Evolutionary conservation across 2,113 vertebrate genomes (phyloP).

Genomic region (Mormyrus lacerda): DNA sequence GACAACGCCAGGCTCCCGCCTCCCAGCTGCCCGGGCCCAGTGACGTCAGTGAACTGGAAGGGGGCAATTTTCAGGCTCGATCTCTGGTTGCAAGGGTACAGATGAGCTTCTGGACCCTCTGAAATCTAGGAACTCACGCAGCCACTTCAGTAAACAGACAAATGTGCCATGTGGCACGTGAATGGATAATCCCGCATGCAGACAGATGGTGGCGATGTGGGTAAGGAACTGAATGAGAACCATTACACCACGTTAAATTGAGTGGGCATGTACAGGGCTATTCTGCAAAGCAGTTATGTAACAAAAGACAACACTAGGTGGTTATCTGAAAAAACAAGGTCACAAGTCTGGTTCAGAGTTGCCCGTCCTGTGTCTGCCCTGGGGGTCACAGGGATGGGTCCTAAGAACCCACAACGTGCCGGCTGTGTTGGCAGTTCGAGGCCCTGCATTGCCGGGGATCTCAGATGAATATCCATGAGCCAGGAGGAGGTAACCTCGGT

Average conservation of each 20-base stretch:
- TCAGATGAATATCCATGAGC: not conserved
- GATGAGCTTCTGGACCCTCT: not conserved
- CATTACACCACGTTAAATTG: not conserved
- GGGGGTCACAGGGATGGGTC: not conserved
- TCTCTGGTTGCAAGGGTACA: not conserved
- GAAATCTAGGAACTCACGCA: not conserved
- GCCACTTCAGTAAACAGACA: not conserved
- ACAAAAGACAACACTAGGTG: not conserved
- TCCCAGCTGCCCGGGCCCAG: not conserved
- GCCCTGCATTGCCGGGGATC: not conserved
- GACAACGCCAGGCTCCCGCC: not conserved
- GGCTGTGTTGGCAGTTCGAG: not conserved
- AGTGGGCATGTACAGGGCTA: not conserved
- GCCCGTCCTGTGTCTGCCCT: not conserved
- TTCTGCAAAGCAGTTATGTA: not conserved
- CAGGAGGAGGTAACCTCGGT: not conserved
- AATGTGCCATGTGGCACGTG: not conserved
- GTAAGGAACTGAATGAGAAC: not conserved
- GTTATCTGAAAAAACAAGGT: not conserved
- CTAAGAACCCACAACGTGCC: not conserved
- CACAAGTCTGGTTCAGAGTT: not conserved
- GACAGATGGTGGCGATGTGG: not conserved
- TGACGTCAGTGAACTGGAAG: not conserved
- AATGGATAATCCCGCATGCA: not conserved
- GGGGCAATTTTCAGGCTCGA: not conserved